phyloP scores from a whole-genome alignment of 2,113 vertebrate species.

The Morone chrysops region DNA sequence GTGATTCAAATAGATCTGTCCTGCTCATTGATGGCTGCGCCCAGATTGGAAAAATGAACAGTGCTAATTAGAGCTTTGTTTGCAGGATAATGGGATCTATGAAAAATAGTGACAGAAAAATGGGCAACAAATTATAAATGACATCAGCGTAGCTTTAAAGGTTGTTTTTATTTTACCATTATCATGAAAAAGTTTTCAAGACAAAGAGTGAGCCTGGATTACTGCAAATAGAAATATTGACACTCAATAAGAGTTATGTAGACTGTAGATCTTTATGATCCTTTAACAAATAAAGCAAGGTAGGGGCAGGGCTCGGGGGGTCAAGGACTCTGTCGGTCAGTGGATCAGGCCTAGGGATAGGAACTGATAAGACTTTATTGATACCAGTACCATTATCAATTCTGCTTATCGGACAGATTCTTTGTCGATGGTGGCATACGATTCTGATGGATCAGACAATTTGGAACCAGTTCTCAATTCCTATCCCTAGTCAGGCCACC shows the following conservation, averaged over 20 bases:
- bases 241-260: not conserved
- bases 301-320: too few relatives aligned
- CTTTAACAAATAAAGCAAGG: too few relatives aligned
- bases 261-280: not conserved
- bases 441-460: too few relatives aligned
- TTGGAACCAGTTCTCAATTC: too few relatives aligned
- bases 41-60: not conserved
- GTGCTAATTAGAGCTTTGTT: not conserved
- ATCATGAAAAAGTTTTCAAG: not conserved
- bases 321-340: too few relatives aligned
- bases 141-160: not conserved
- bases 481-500: too few relatives aligned
- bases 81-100: not conserved
- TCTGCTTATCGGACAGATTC: too few relatives aligned
- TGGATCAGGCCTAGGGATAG: too few relatives aligned
- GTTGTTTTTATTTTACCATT: not conserved
- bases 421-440: too few relatives aligned
- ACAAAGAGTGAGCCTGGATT: not conserved
- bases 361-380: too few relatives aligned
- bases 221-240: not conserved
- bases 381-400: too few relatives aligned
- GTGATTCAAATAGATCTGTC: not conserved
- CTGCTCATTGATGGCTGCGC: not conserved
- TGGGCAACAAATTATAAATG: not conserved
- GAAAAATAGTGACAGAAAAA: not conserved